Evolutionary conservation across 2,888 invertebrate genomes (phyloP).

Genomic region (Oscheius onirici): DNA sequence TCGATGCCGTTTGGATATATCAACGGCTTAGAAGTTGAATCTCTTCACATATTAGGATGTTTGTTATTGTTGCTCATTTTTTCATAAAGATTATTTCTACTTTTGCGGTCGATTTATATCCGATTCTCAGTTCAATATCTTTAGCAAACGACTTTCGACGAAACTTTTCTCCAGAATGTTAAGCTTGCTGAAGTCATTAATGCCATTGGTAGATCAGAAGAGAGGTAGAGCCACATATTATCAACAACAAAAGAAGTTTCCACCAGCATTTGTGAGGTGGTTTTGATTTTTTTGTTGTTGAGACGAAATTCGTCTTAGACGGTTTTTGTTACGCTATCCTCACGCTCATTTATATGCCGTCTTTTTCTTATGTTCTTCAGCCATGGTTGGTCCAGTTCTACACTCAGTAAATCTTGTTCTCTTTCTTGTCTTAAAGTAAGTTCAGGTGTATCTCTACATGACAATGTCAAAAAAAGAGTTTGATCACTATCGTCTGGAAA

Average conservation of each 20-base stretch:
- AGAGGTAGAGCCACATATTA: slow-evolving; percentile 53
- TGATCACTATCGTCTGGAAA: slow-evolving; percentile 46
- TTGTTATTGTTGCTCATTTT: slow-evolving; percentile 3
- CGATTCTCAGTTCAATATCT: slow-evolving; percentile 3
- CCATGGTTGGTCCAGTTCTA: slow-evolving; percentile 54
- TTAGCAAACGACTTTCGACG: not conserved
- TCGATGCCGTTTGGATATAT: slow-evolving; percentile 69
- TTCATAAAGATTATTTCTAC: not conserved
- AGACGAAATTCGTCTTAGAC: slow-evolving; percentile 32
- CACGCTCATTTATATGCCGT: slow-evolving; percentile 50
- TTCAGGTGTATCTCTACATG: slow-evolving; percentile 47
- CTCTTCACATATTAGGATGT: not conserved
- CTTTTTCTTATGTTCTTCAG: slow-evolving; percentile 50
- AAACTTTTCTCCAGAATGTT: not conserved
- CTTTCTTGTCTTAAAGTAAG: not conserved
- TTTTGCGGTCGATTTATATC: not conserved
- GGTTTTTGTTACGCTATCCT: slow-evolving; percentile 56
- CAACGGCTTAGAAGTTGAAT: slow-evolving; percentile 14
- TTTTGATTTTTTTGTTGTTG: not conserved
- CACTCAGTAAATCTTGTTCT: slow-evolving; percentile 39
- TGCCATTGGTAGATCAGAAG: not conserved
- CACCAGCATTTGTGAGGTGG: slow-evolving; percentile 54
- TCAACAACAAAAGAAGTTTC: slow-evolving; percentile 43
- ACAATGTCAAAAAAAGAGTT: slow-evolving; percentile 54
- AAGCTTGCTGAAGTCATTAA: not conserved